Percentiles rank a stretch among this genome's conserved stretches.
Evolutionary conservation across 2,797 vertebrate genomes (phyloP).

Genomic region (Aeoliscus strigatus): DNA sequence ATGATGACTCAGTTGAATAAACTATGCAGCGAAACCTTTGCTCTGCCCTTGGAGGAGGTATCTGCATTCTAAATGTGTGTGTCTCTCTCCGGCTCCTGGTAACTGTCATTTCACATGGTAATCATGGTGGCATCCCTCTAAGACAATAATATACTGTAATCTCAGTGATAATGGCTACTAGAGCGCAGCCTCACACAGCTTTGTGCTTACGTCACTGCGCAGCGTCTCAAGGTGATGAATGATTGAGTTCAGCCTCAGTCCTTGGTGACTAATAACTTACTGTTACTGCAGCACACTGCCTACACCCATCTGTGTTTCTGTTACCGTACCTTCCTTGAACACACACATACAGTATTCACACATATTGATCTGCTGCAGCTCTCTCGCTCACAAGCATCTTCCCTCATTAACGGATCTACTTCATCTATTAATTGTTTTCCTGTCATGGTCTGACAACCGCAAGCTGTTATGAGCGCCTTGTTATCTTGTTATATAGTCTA

Average conservation of each 20-base stretch:
- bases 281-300: slow-evolving; percentile 49
- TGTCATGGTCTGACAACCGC: slow-evolving; percentile 44
- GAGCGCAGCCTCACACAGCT: no score
- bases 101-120: slow-evolving; percentile 19
- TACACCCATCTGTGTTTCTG: slow-evolving; percentile 40
- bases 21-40: slow-evolving; percentile 13
- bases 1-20: slow-evolving; percentile 29
- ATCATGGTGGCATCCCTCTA: slow-evolving; percentile 19
- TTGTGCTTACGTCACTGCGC: slow-evolving; percentile 38
- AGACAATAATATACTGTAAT: slow-evolving; percentile 36
- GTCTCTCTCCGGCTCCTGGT: slow-evolving; percentile 2
- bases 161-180: slow-evolving; percentile 28
- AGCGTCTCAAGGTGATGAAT: slow-evolving; percentile 53
- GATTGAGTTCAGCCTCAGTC: slow-evolving; percentile 43
- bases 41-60: slow-evolving; percentile 20
- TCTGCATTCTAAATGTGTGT: slow-evolving; percentile 4
- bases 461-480: slow-evolving; percentile 29
- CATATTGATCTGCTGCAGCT: slow-evolving; percentile 4
- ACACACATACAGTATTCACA: background rate
- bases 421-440: slow-evolving; percentile 37
- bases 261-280: slow-evolving; percentile 55
- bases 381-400: slow-evolving; percentile 37
- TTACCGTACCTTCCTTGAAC: slow-evolving; percentile 11
- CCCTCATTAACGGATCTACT: slow-evolving; percentile 25
- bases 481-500: slow-evolving; percentile 30